Conservation (phyloP, 2,888 invertebrate species). For the Asteroscopus sphinx region DNA sequence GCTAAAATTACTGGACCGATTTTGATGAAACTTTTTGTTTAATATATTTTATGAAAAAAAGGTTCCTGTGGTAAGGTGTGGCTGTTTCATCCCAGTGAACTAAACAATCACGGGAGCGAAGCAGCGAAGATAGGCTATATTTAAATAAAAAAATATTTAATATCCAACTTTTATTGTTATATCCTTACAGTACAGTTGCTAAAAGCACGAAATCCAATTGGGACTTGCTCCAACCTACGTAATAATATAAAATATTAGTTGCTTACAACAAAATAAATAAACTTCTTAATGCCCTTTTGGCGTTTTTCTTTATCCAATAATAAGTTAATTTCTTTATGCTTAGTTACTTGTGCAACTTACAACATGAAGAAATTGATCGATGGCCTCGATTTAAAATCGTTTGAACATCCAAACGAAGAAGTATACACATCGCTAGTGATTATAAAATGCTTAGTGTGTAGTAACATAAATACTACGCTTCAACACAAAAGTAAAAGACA, state of each 20-base stretch:
- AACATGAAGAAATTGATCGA: conserved; percentile 84
- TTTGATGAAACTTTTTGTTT: too few species aligned
- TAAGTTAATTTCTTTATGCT: conserved; percentile 83
- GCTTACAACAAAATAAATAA: conserved; percentile 88
- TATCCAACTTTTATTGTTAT: conserved; percentile 80
- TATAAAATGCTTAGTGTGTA: conserved; percentile 36
- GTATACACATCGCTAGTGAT: conserved; percentile 48
- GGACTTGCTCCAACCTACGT: conserved; percentile 79
- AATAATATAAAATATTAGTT: conserved; percentile 87
- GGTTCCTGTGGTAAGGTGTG: too few species aligned
- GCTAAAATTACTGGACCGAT: too few species aligned
- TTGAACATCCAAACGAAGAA: conserved; percentile 59
- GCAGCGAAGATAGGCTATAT: too few species aligned
- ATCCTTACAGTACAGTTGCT: conserved; percentile 82
- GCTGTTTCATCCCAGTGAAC: too few species aligned
- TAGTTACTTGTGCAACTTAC: conserved; percentile 82
- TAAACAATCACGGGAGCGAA: too few species aligned
- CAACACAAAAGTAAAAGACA: conserved; percentile 53
- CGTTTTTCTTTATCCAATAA: conserved; percentile 77
- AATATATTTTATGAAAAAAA: too few species aligned
- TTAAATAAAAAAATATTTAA: conserved; percentile 60
- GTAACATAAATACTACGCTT: conserved; percentile 53
- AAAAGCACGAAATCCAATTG: conserved; percentile 84
- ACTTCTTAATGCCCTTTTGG: conserved; percentile 84
- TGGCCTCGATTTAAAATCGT: conserved; percentile 88